These are phyloP conservation scores for Epicauta chinensis DNA, from an alignment of 1,140 invertebrate genomes.

Conservation along the genomic window DNA sequence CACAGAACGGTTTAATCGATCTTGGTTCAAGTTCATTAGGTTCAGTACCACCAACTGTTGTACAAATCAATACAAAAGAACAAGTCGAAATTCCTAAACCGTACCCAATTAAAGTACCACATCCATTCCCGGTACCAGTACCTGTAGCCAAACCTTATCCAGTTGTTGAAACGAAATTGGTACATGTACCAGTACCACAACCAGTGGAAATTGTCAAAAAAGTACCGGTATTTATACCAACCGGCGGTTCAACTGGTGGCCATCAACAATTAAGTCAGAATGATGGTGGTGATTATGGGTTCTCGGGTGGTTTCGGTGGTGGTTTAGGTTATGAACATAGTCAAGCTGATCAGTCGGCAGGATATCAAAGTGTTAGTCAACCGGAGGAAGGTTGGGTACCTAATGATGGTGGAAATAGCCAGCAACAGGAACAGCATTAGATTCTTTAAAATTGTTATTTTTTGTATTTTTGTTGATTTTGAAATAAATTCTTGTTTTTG, in stretches of 20 bases:
- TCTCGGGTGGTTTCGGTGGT: neutral
- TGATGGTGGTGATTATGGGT: neutral
- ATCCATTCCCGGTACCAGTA: constrained; percentile 37
- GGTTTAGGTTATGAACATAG: neutral
- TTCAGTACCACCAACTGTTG: constrained; percentile 28
- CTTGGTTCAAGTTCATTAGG: constrained; percentile 29
- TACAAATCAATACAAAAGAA: constrained; percentile 29
- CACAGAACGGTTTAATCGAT: constrained; percentile 30
- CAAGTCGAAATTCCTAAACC: constrained; percentile 32
- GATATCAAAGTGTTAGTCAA: constrained; percentile 1
- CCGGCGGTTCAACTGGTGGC: neutral
- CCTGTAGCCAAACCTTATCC: constrained; percentile 33
- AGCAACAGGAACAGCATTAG: constrained; percentile 9
- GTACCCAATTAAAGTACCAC: constrained; percentile 35
- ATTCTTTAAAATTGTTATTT: constrained; percentile 6
- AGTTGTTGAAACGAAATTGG: constrained; percentile 28
- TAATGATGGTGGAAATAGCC: constrained; percentile 1
- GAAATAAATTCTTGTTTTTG: constrained; percentile 6
- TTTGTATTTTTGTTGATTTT: constrained; percentile 5
- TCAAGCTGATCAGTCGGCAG: constrained; percentile 1
- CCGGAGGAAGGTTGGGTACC: constrained; percentile 6
- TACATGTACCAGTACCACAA: constrained; percentile 24
- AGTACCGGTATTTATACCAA: constrained; percentile 34
- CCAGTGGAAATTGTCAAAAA: constrained; percentile 22
- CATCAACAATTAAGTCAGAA: constrained; percentile 2